A percentile compares a stretch with the other conserved stretches of the same genome.
These are phyloP conservation scores for Cheilosia soror DNA, from an alignment of 2,888 invertebrate genomes.

Conservation along the genomic window DNA sequence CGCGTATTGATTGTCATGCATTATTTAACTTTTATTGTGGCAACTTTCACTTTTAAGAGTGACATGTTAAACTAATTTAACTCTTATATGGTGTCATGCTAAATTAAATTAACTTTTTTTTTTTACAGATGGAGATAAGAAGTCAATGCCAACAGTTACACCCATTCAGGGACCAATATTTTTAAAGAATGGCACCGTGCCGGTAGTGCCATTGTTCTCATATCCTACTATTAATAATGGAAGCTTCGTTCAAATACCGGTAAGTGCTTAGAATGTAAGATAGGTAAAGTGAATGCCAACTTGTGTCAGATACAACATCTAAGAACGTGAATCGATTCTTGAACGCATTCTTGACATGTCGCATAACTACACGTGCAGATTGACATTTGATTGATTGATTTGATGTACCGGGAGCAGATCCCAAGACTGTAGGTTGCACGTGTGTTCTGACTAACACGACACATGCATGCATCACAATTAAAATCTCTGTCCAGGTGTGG, in stretches of 20 bases:
- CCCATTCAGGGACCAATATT: constrained; percentile 95
- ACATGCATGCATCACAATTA: too few relatives aligned
- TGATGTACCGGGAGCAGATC: not conserved
- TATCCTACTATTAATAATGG: constrained; percentile 94
- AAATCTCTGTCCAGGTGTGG: too few relatives aligned
- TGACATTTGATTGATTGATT: constrained; percentile 47
- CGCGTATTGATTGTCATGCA: not conserved
- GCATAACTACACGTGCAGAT: constrained; percentile 18
- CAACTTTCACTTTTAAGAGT: constrained; percentile 57
- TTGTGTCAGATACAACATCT: not conserved
- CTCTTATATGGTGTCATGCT: not conserved
- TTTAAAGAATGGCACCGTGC: constrained; percentile 92
- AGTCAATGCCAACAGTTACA: constrained; percentile 87
- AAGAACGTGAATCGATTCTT: not conserved
- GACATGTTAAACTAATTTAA: constrained; percentile 40
- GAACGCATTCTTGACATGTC: constrained; percentile 10
- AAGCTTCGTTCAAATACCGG: constrained; percentile 94
- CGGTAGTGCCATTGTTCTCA: constrained; percentile 93
- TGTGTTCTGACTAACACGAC: too few relatives aligned
- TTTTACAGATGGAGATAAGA: constrained; percentile 83
- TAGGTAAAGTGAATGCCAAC: not conserved
- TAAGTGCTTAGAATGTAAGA: constrained; percentile 85
- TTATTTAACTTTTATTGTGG: constrained; percentile 1
- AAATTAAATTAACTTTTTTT: not conserved
- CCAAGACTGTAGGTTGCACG: too few relatives aligned